Evolutionary conservation across 2,797 vertebrate genomes (phyloP).

Genomic region (Enteromius argenteus): DNA sequence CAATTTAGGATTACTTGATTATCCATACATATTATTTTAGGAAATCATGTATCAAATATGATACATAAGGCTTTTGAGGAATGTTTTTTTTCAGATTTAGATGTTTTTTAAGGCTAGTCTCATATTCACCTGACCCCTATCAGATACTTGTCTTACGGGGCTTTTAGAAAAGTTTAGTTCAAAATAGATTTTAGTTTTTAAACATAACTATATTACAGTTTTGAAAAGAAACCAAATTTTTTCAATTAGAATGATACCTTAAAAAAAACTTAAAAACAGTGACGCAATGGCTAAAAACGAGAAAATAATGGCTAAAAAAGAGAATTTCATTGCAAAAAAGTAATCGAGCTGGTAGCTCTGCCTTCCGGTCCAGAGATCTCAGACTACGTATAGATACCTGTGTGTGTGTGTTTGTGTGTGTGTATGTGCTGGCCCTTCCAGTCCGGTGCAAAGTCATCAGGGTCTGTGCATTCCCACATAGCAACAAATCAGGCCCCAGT

Average conservation of each 20-base stretch:
- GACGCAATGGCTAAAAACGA: neutral
- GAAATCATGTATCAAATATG: no score
- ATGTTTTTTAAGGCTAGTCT: neutral
- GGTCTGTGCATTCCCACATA: slow-evolving; percentile 67
- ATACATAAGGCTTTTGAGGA: no score
- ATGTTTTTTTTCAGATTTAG: neutral
- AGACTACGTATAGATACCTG: slow-evolving; percentile 35
- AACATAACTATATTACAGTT: no score
- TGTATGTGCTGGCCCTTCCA: slow-evolving; percentile 58
- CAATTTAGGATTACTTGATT: neutral
- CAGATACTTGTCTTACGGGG: neutral
- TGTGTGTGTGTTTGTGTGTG: slow-evolving; percentile 37
- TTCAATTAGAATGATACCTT: neutral
- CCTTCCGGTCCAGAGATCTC: slow-evolving; percentile 66
- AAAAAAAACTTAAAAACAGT: neutral
- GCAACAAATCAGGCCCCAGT: slow-evolving; percentile 72
- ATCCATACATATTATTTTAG: neutral
- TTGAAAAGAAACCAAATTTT: neutral
- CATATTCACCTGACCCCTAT: neutral
- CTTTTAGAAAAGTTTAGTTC: neutral
- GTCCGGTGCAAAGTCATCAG: slow-evolving; percentile 56
- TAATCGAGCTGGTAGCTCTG: neutral
- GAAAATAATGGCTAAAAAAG: no score
- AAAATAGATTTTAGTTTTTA: neutral
- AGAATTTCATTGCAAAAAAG: neutral